Base-by-base conservation (phyloP, 37 sponge, comb jelly and placozoan genomes). In the Ephydatia muelleri region DNA sequence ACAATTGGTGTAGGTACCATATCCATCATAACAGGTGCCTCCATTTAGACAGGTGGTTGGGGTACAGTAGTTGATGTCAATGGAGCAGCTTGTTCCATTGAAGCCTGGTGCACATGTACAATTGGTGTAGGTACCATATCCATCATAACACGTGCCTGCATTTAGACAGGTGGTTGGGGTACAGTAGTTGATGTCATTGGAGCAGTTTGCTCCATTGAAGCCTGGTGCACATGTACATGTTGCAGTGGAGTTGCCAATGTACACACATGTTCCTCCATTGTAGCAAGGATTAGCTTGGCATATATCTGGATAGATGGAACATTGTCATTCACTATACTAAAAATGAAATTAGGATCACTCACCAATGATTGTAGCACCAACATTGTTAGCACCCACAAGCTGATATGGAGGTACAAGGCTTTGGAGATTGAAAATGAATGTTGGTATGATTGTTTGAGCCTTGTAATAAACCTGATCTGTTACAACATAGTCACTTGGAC, bases 1-100 rank as follows among this genome's bases (percentile, higher is more conserved):
- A 48, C 80, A 79, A 34, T 64, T 57, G 32, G 34, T 38, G 31
- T 26, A 29, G 27, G 30, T 27, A 34, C 80, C 80, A 26, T 49
- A 28, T 27, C 80, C 80, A 12, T 79, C 80, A 40, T 14, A 29
- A 48, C 80, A 79, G 27, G 57, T 49, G 30, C 72, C 72, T 65
- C 80, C 80, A 79, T 79, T 40, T 30, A 48, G 65, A 79, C 80
- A 79, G 31, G 57, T 49, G 36, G 38, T 29, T 40, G 77, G 77
- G 57, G 57, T 57, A 57, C 57, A 57, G 65, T 71, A 81, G 36
- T 70, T 40, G 19, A 86, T 31, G 57, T 80, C 85, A 34, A 16
- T 67, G 13, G 81, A 75, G 72, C 93, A 92, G 2, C 36, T 65
- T 16, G 32, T 33, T 23, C 93, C 93, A 80, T 33, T 79, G 70